These are phyloP conservation scores for Epinephelus moara DNA, from an alignment of 2,113 vertebrate species.

Conservation along the genomic window DNA sequence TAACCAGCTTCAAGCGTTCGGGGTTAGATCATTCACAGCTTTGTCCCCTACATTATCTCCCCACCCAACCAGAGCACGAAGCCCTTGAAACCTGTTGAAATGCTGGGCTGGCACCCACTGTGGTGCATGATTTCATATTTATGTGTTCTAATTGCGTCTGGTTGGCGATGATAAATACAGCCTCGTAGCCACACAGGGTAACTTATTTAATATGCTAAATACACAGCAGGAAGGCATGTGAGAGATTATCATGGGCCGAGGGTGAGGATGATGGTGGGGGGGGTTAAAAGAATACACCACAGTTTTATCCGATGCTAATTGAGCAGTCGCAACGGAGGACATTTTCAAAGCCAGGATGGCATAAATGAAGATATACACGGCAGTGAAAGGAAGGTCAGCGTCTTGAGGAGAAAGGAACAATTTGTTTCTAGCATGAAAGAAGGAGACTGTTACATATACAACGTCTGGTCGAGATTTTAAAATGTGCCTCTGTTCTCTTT, in stretches of 20 bases:
- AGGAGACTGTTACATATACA: background rate
- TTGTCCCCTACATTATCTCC: slow-evolving; percentile 60
- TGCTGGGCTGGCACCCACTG: slow-evolving; percentile 47
- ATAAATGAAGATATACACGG: slow-evolving; percentile 41
- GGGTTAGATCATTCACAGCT: slow-evolving; percentile 66
- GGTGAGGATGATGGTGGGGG: slow-evolving; percentile 29
- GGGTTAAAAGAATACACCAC: slow-evolving; percentile 41
- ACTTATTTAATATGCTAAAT: slow-evolving; percentile 81
- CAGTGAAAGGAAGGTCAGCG: slow-evolving; percentile 53
- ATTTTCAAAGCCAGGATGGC: slow-evolving; percentile 30
- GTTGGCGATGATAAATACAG: slow-evolving; percentile 73
- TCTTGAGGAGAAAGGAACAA: slow-evolving; percentile 34
- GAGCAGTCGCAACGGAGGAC: slow-evolving; percentile 40
- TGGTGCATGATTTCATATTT: slow-evolving; percentile 69
- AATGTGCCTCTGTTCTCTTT: background rate
- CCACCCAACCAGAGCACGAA: slow-evolving; percentile 25
- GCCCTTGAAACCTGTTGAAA: slow-evolving; percentile 67
- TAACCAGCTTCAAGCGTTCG: slow-evolving; percentile 65
- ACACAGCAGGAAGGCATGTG: slow-evolving; percentile 58
- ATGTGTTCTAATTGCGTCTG: slow-evolving; percentile 75
- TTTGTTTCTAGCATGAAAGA: slow-evolving; percentile 6
- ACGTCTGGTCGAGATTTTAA: slow-evolving; percentile 13
- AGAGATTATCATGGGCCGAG: slow-evolving; percentile 45
- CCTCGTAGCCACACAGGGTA: slow-evolving; percentile 44
- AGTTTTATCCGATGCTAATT: slow-evolving; percentile 53